These are phyloP conservation scores for Oryctes rhinoceros DNA, from an alignment of 1,140 invertebrate genomes.

Conservation along the genomic window DNA sequence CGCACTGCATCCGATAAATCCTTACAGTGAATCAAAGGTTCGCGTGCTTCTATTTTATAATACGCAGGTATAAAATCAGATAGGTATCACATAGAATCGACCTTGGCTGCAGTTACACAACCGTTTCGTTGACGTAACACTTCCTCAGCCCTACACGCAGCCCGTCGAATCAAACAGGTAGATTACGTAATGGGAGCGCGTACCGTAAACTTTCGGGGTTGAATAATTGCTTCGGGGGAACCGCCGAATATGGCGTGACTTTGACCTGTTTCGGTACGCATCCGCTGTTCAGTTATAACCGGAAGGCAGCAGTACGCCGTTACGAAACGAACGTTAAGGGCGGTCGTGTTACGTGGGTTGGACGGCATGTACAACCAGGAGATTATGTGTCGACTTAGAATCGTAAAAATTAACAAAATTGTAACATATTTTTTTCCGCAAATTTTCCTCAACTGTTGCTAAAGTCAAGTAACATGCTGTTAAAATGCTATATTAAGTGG, in stretches of 20 bases:
- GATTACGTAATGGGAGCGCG: constrained; percentile 17
- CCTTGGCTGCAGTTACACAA: background rate
- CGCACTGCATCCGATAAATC: too few species aligned
- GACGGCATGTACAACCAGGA: too few species aligned
- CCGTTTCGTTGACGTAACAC: background rate
- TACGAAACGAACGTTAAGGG: background rate
- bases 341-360: background rate
- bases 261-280: constrained; percentile 16
- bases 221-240: constrained; percentile 15
- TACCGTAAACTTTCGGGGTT: constrained; percentile 21
- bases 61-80: background rate
- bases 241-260: background rate
- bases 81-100: background rate
- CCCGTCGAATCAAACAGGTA: constrained; percentile 12
- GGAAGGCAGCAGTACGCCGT: background rate
- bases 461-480: too few species aligned
- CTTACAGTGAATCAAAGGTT: too few species aligned
- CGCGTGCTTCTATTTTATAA: too few species aligned
- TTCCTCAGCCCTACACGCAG: background rate
- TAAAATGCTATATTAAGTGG: too few species aligned
- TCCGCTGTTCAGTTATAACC: background rate
- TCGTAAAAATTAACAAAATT: too few species aligned
- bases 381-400: too few species aligned
- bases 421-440: too few species aligned
- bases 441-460: too few species aligned